Evolutionary conservation across 2,797 vertebrate genomes (phyloP), one percentile per base, ranked within the genome.

Genomic region (Myotis daubentonii): DNA sequence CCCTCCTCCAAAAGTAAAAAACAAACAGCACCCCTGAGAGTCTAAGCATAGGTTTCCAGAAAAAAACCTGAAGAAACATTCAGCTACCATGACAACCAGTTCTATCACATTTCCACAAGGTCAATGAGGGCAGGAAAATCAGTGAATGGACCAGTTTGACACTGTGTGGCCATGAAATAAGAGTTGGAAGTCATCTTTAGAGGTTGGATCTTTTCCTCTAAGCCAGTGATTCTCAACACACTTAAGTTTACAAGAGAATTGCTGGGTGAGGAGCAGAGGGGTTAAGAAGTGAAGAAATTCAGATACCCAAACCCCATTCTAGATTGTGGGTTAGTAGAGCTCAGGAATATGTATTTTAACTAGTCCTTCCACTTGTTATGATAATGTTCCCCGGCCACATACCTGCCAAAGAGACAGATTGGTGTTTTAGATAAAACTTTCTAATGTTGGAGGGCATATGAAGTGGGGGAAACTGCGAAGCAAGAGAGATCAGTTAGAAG

Each of bases 11-110:
- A 92, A 87, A 76, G 85, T 87, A 57, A 41, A 55, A 91, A 96
- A 86, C 81, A 95, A 95, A 90, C 1, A 82, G 33, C 20, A 17
- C 78, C 33, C 79, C 25, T 79, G 81, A 92, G 90, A 93, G 5
- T 86, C 25, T 65, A 36, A 49, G 36, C 23, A 85, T 81, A n/a
- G 44, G 65, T 19, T 88, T 96, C 60, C 92, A 94, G 76, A 80
- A 65, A 84, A 84, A 93, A 87, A 51, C 11, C 71, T 93, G 89
- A 80, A 92, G 87, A 92, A 90, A 74, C 74, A 91, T 38, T 94
- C 62, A 88, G 53, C 23, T 90, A 20, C 92, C 60, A 90, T 88
- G 81, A 65, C 65, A 84, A 93, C 92, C 30, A 66, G 10, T 36
- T 90, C 78, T 76, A 55, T 91, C 55, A 36, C 76, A 65, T 53